Evolutionary conservation across 2,113 vertebrate genomes (phyloP).

Genomic region (Sturnus vulgaris): DNA sequence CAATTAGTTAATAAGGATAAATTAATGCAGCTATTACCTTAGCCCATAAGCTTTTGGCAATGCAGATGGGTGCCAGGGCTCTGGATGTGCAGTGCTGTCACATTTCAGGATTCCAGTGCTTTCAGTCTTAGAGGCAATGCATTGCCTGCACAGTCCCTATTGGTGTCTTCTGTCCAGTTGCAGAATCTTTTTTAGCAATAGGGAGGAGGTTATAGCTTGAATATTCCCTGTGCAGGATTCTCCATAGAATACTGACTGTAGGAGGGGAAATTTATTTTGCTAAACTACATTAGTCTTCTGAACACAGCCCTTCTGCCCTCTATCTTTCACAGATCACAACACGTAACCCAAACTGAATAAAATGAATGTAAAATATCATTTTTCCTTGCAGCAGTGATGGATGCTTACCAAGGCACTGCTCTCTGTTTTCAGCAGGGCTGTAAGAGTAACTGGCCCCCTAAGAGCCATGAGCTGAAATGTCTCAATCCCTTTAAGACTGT

Average conservation of each 20-base stretch:
- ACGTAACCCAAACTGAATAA: neutral
- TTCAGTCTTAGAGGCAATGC: neutral
- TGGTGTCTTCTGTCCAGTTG: neutral
- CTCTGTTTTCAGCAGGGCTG: neutral
- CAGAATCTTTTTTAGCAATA: neutral
- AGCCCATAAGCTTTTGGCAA: neutral
- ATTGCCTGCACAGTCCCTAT: neutral
- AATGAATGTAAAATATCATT: neutral
- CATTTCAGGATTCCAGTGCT: neutral
- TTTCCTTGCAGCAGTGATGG: neutral
- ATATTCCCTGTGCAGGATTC: neutral
- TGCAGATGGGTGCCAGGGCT: neutral
- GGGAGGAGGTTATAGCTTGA: neutral
- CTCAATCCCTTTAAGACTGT: neutral
- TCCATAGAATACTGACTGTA: neutral
- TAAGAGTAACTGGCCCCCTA: neutral
- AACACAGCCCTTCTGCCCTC: neutral
- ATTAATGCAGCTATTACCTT: neutral
- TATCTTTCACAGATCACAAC: neutral
- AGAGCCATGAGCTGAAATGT: slow-evolving; percentile 10
- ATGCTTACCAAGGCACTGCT: neutral
- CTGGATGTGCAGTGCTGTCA: neutral
- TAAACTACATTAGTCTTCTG: neutral
- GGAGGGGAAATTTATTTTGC: neutral
- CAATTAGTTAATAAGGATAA: slow-evolving; percentile 46